Conservation (phyloP, 2,888 invertebrate species). For the Diplolepis rosae region DNA sequence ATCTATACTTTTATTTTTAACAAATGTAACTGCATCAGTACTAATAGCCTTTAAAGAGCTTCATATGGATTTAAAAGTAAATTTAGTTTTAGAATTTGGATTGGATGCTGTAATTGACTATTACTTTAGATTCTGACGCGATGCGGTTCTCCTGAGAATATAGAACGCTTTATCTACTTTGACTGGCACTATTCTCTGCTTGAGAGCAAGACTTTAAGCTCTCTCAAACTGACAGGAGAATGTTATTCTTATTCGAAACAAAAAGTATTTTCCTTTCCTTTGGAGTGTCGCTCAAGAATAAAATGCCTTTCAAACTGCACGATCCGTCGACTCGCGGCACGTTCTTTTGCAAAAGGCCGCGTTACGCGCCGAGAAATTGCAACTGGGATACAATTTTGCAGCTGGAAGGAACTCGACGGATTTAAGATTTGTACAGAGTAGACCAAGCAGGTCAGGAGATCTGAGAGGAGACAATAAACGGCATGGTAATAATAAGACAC, state of each 20-base stretch:
- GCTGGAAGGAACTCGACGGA: constrained; percentile 23
- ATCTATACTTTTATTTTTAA: background rate
- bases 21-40: background rate
- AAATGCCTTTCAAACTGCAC: constrained; percentile 41
- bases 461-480: constrained; percentile 5
- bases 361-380: constrained; percentile 33
- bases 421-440: constrained; percentile 16
- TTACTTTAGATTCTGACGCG: background rate
- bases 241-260: constrained; percentile 29
- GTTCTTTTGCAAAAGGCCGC: background rate
- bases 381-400: constrained; percentile 39
- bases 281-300: constrained; percentile 42
- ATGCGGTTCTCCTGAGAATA: background rate
- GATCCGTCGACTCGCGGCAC: constrained; percentile 34
- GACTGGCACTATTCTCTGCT: constrained; percentile 23
- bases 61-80: background rate
- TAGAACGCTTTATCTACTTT: background rate
- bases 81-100: background rate
- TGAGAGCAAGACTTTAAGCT: constrained; percentile 19
- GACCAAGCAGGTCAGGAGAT: constrained; percentile 15
- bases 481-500: background rate
- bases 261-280: constrained; percentile 40
- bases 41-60: background rate
- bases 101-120: background rate
- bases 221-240: constrained; percentile 6